Conservation (phyloP, 2,888 invertebrate species). For the Rutpela maculata region DNA sequence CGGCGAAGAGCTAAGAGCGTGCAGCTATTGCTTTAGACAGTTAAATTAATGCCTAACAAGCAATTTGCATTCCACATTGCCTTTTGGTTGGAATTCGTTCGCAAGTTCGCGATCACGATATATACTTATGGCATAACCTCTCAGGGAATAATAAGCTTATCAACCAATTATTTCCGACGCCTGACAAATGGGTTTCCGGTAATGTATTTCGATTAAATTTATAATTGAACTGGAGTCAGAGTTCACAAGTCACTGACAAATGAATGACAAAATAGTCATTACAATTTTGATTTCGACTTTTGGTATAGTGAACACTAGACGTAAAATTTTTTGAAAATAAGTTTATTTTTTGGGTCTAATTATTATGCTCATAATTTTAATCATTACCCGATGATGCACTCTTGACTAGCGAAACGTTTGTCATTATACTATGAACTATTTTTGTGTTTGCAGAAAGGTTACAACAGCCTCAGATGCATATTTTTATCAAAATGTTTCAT, state of each 20-base stretch:
- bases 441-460: no score
- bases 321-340: no score
- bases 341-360: no score
- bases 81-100: slow-evolving; percentile 22
- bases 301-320: no score
- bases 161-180: slow-evolving; percentile 20
- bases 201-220: slow-evolving; percentile 20
- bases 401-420: no score
- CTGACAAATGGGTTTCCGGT: slow-evolving; percentile 17
- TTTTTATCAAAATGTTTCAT: no score
- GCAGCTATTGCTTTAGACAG: slow-evolving; percentile 41
- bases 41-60: slow-evolving; percentile 33
- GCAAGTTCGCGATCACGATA: slow-evolving; percentile 22
- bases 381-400: no score
- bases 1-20: slow-evolving; percentile 17
- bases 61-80: slow-evolving; percentile 34
- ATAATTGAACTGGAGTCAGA: background rate
- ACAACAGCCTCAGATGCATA: no score
- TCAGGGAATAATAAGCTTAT: slow-evolving; percentile 22
- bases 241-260: background rate
- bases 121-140: slow-evolving; percentile 14
- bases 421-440: no score
- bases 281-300: no score
- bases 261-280: no score
- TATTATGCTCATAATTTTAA: no score